A percentile compares a stretch with the other conserved stretches of the same genome.
Conservation (phyloP, 2,113 vertebrate species). For the Trogon melanurus region DNA sequence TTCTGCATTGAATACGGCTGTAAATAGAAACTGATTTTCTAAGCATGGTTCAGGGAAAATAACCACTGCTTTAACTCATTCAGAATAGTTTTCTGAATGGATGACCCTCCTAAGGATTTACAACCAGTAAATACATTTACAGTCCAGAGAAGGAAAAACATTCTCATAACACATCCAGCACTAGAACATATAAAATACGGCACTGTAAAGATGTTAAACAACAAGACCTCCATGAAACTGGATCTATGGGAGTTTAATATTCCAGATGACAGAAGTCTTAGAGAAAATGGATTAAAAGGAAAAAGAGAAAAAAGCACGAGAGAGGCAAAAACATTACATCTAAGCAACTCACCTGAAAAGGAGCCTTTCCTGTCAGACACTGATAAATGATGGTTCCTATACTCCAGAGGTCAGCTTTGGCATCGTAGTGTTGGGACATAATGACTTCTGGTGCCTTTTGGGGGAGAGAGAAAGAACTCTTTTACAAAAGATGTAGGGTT, state of each 20-base stretch:
- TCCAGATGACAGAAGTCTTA: background rate
- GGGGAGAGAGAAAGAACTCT: background rate
- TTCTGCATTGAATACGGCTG: background rate
- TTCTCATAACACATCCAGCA: background rate
- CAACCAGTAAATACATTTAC: background rate
- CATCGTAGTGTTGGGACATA: conserved; percentile 97
- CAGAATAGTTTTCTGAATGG: background rate
- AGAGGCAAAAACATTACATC: background rate
- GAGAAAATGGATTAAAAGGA: background rate
- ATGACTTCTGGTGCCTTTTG: conserved; percentile 95
- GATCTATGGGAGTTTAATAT: background rate
- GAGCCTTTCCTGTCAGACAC: conserved; percentile 94
- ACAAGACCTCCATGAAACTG: background rate
- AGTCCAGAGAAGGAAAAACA: background rate
- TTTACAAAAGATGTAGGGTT: background rate
- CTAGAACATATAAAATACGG: background rate
- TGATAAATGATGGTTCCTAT: conserved; percentile 97
- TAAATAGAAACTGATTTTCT: background rate
- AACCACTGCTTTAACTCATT: background rate
- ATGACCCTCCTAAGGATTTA: background rate
- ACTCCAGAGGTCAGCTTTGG: conserved; percentile 98
- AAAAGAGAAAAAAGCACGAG: background rate
- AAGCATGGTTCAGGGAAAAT: background rate
- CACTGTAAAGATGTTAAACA: background rate
- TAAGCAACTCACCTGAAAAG: conserved; percentile 87